Evolutionary conservation across 2,888 invertebrate species (phyloP), one percentile per base, ranked within the genome.

Genomic region (Neoitamus cyanurus): DNA sequence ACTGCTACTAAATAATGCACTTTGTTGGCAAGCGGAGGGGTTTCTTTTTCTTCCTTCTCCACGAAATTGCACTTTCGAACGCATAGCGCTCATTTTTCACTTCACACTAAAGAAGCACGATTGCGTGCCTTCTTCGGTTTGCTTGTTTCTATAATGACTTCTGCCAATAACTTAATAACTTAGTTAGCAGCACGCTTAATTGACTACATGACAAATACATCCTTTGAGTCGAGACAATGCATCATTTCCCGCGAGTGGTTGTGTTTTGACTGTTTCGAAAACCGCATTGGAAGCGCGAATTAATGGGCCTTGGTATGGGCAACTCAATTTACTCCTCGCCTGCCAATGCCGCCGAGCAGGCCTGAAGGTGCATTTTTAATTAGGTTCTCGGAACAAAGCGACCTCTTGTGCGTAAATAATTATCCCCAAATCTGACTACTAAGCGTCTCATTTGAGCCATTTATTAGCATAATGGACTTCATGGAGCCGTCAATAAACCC

Each of bases 381-480:
- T 58, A 58, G 58, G 58, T 15, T 42, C 58, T 11, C 58, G 3
- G 15, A 58, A 58, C 58, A 58, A 58, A 58, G 58, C 15, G 58
- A 25, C 9, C 58, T 58, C 58, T 58, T 58, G 58, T 58, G 58
- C 58, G 58, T 58, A 58, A 73, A 36, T 36, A 73, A 73, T 36
- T 36, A 73, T 34, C 73, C 31, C 58, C 15, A 31, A 73, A 73
- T 73, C 73, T 36, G 15, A 36, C 73, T 34, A 73, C 36, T 34
- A 73, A 73, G 36, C 73, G 34, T 73, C 36, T 36, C 73, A 73
- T 73, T 73, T 73, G 20, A 36, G 73, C 4, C 31, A 73, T 73
- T 73, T 73, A 73, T 73, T 73, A 73, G 73, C 73, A 73, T 73
- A 73, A 73, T 73, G 73, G 36, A 36, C n/a, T 20, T 73, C 34